phyloP scores from a whole-genome alignment of 2,113 vertebrate genomes.

The Mustelus asterias region DNA sequence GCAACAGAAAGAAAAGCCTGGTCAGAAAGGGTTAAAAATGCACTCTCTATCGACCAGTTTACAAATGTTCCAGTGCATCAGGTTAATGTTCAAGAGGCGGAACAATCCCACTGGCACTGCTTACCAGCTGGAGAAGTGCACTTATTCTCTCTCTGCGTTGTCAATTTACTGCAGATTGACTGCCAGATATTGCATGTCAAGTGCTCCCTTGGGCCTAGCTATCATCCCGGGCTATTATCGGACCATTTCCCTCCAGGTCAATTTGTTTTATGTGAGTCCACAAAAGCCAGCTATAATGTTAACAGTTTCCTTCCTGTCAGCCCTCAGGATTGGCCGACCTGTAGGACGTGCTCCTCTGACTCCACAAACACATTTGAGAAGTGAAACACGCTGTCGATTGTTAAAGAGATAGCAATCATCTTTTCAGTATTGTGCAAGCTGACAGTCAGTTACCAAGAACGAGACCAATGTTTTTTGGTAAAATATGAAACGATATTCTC shows the following conservation, averaged over 20 bases:
- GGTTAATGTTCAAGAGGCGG: not conserved
- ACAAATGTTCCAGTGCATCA: not conserved
- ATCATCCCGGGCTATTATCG: conserved; percentile 4
- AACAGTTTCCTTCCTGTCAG: not conserved
- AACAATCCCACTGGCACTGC: not conserved
- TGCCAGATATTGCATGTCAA: conserved; percentile 22
- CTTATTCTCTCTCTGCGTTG: not conserved
- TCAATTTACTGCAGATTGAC: conserved; percentile 17
- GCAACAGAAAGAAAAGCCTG: not conserved
- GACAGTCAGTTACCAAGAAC: not conserved
- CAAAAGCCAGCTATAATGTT: not conserved
- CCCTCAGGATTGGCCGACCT: not conserved
- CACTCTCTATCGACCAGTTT: not conserved
- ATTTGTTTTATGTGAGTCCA: not conserved
- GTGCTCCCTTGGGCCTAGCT: not conserved
- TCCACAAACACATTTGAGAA: not conserved
- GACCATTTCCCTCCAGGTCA: conserved; percentile 11
- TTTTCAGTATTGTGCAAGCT: not conserved
- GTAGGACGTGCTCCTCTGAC: not conserved
- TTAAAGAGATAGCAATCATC: not conserved
- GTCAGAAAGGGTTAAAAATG: not conserved
- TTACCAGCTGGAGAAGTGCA: not conserved
- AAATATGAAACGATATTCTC: not conserved
- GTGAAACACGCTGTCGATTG: not conserved
- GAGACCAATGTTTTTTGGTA: not conserved